Evolutionary conservation across 1,140 invertebrate genomes (phyloP).

Genomic region (Cheumatopsyche charites): DNA sequence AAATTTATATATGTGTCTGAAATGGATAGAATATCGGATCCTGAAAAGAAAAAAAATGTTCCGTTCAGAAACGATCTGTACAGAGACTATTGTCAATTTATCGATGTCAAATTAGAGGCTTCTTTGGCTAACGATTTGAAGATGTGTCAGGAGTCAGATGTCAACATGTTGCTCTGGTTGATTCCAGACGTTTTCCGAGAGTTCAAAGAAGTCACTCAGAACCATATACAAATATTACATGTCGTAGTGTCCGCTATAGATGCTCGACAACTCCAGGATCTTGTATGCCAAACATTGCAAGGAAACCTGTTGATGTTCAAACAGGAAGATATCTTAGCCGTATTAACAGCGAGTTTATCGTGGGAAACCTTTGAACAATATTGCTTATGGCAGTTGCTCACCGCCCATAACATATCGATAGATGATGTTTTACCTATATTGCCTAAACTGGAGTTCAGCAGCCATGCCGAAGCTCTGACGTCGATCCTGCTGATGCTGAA

Average conservation of each 20-base stretch:
- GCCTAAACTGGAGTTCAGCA: slow-evolving; percentile 84
- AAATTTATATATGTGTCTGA: slow-evolving; percentile 59
- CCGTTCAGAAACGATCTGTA: slow-evolving; percentile 85
- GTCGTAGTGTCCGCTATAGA: slow-evolving; percentile 89
- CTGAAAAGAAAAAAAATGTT: slow-evolving; percentile 64
- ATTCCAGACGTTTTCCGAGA: slow-evolving; percentile 90
- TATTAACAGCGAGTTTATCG: slow-evolving; percentile 81
- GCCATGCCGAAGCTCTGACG: slow-evolving; percentile 92
- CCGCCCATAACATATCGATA: slow-evolving; percentile 90
- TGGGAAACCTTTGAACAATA: slow-evolving; percentile 98
- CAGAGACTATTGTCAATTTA: slow-evolving; percentile 82
- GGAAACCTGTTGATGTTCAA: slow-evolving; percentile 84
- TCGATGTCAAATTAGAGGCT: slow-evolving; percentile 78
- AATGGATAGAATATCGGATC: slow-evolving; percentile 54
- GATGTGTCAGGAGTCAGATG: slow-evolving; percentile 87
- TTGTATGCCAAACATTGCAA: slow-evolving; percentile 89
- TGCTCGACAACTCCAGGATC: slow-evolving; percentile 84
- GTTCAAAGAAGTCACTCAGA: slow-evolving; percentile 84
- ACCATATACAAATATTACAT: slow-evolving; percentile 84
- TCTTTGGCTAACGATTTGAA: slow-evolving; percentile 81
- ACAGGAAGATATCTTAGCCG: slow-evolving; percentile 71
- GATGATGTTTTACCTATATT: slow-evolving; percentile 89
- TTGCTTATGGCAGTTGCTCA: slow-evolving; percentile 93
- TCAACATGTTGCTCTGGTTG: slow-evolving; percentile 85
- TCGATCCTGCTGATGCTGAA: slow-evolving; percentile 88